Base-by-base conservation (phyloP, 2,113 vertebrate genomes). In the Ancistrus triradiatus region DNA sequence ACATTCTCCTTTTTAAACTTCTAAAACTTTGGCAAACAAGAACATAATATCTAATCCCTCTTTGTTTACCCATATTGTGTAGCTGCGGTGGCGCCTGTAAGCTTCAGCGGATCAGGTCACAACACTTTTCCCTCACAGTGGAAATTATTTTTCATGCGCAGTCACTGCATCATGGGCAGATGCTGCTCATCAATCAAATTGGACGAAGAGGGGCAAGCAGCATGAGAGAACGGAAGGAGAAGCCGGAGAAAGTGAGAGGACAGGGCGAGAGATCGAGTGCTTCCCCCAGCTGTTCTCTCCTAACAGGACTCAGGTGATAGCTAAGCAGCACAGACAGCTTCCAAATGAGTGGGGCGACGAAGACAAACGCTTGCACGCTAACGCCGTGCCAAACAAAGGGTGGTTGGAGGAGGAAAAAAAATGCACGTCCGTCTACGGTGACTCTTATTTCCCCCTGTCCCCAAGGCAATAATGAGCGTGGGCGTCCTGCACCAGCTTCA, bases 261-360 rank as follows among this genome's bases (percentile, higher is more conserved):
- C 43, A 24, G 52, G 22, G 21, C 13, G 58, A n/a, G 15, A 1
- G 62, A 44, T 18, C 11, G 31, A 38, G 59, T 8, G 14, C 14
- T 19, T 46, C 40, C 64, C 73, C 71, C 80, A 80, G 81, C 81
- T 83, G 79, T 78, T 75, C 64, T 9, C 50, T 71, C 66, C 74
- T 85, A 85, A 87, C 80, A 80, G 81, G 82, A 79, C 80, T 83
- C 83, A 79, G 80, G 82, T 85, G 81, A 85, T 53, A 18, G 42
- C 75, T 73, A 70, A 86, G 66, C 68, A 69, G 73, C 68, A 56
- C 59, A 18, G 52, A 55, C 49, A 14, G 75, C 42, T 66, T 68
- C 72, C 75, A 78, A 85, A 80, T 77, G 70, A 74, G 59, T 10
- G 48, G 14, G 44, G 66, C 9, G 24, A 37, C 33, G 28, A 70